phyloP scores from a whole-genome alignment of 1,140 invertebrate genomes.

The Telenomus remus region DNA sequence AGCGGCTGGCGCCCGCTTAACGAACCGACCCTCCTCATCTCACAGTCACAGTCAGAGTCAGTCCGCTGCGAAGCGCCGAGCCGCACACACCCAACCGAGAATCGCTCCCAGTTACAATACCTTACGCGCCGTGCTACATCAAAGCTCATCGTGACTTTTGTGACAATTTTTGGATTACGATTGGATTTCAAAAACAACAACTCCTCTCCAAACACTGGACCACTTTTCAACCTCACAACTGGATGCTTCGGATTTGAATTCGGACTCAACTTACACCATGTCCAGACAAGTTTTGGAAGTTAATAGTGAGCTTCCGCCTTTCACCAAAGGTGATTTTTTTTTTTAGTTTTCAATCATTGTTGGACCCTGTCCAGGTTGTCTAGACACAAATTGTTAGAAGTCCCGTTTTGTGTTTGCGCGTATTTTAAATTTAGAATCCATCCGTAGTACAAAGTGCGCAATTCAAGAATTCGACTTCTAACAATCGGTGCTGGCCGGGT shows the following conservation, averaged over 20 bases:
- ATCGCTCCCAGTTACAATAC: background rate
- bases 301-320: slow-evolving; percentile 62
- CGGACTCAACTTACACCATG: slow-evolving; percentile 42
- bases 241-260: slow-evolving; percentile 12
- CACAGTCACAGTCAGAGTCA: too few relatives aligned
- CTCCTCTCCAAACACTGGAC: slow-evolving; percentile 1
- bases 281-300: slow-evolving; percentile 65
- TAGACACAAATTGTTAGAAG: too few relatives aligned
- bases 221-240: background rate
- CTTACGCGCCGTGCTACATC: background rate
- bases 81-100: slow-evolving; percentile 6
- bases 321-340: slow-evolving; percentile 66
- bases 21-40: slow-evolving; percentile 15
- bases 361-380: too few relatives aligned
- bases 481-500: too few relatives aligned
- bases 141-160: background rate
- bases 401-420: too few relatives aligned
- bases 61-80: slow-evolving; percentile 41
- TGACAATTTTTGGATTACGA: slow-evolving; percentile 1
- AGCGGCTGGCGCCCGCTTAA: slow-evolving; percentile 44
- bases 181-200: background rate
- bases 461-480: too few relatives aligned
- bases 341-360: background rate
- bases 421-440: too few relatives aligned
- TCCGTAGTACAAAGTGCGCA: too few relatives aligned